phyloP scores from a whole-genome alignment of 2,797 vertebrate species.

The Acanthurus leucopareius region DNA sequence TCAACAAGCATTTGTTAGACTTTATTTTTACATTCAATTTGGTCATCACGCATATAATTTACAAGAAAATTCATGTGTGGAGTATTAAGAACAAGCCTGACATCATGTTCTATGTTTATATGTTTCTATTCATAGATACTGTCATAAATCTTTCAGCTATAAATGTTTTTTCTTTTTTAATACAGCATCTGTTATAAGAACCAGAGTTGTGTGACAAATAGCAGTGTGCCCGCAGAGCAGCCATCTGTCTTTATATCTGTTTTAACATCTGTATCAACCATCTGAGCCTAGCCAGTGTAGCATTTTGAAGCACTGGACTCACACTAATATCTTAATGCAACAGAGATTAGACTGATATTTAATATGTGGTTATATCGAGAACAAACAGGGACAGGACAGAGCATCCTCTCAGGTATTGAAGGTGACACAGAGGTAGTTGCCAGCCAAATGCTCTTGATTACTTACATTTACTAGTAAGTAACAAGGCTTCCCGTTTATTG shows the following conservation, averaged over 20 bases:
- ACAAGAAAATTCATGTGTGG: neutral
- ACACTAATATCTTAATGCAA: neutral
- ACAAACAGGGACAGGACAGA: neutral
- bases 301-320: neutral
- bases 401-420: neutral
- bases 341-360: conserved; percentile 6
- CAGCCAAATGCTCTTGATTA: neutral
- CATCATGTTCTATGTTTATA: neutral
- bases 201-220: neutral
- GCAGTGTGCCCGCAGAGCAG: neutral
- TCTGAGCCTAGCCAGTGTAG: neutral
- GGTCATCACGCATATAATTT: neutral
- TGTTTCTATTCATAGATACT: neutral
- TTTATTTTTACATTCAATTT: neutral
- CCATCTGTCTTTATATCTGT: neutral
- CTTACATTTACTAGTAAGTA: neutral
- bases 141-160: neutral
- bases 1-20: neutral
- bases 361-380: neutral
- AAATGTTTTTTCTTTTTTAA: neutral
- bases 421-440: neutral
- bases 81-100: neutral
- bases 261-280: neutral
- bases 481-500: too few relatives aligned
- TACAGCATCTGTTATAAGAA: neutral